phyloP scores from a whole-genome alignment of 1,140 invertebrate genomes.

The Calliopsis andreniformis region DNA sequence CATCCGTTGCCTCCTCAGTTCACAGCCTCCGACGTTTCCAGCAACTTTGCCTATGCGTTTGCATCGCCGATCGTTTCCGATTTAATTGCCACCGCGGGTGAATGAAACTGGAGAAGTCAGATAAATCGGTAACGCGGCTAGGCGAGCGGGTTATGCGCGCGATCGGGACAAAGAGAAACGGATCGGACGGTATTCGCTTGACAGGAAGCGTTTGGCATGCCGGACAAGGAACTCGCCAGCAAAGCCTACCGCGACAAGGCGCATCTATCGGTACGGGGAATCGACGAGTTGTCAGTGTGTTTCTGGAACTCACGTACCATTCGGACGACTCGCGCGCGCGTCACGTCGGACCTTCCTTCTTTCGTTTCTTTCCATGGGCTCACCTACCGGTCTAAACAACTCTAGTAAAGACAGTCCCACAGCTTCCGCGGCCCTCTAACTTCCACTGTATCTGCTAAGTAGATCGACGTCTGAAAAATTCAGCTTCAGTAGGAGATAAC shows the following conservation, averaged over 20 bases:
- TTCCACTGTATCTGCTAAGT: not conserved
- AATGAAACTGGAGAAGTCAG: too few species aligned
- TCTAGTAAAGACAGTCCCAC: too few species aligned
- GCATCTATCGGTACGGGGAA: slow-evolving; percentile 65
- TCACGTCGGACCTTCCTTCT: slow-evolving; percentile 11
- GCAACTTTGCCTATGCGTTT: too few species aligned
- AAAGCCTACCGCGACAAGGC: slow-evolving; percentile 22
- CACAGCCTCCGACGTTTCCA: too few species aligned
- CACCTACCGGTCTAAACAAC: slow-evolving; percentile 43
- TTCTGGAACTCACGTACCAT: slow-evolving; percentile 74
- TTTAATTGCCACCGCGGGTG: too few species aligned
- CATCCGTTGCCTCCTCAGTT: too few species aligned
- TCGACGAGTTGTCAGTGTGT: slow-evolving; percentile 69
- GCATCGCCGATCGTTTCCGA: too few species aligned
- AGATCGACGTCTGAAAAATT: not conserved
- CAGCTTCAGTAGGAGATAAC: too few species aligned
- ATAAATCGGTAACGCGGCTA: not conserved
- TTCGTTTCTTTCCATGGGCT: slow-evolving; percentile 53
- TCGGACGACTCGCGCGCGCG: slow-evolving; percentile 30
- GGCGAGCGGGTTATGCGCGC: not conserved
- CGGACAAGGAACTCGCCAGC: slow-evolving; percentile 43
- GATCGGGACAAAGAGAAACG: slow-evolving; percentile 13
- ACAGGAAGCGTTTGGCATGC: slow-evolving; percentile 62
- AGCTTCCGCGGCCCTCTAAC: not conserved
- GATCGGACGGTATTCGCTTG: slow-evolving; percentile 37